Evolutionary conservation across 2,888 invertebrate species (phyloP).

Genomic region (Lissocephala sabroskyi): DNA sequence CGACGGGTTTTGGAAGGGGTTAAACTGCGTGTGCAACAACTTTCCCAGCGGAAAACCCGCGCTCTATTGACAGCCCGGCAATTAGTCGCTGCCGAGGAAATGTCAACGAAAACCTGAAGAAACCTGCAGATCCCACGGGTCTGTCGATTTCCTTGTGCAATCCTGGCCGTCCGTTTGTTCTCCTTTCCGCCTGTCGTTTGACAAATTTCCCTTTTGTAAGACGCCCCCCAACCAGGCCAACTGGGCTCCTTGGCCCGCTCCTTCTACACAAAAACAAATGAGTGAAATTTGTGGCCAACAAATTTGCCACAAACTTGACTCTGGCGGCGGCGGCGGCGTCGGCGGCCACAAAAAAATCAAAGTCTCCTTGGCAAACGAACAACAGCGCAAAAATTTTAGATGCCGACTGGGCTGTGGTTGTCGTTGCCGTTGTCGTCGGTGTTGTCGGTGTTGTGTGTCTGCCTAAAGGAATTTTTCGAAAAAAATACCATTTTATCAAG

Average conservation of each 20-base stretch:
- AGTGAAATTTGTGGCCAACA: slow-evolving; percentile 53
- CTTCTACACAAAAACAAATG: too few species aligned
- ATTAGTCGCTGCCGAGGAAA: too few species aligned
- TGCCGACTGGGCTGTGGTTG: background rate
- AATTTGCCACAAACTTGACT: slow-evolving; percentile 42
- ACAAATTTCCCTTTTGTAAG: slow-evolving; percentile 7
- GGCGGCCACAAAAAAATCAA: slow-evolving; percentile 21
- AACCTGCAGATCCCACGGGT: too few species aligned
- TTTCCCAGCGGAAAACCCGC: slow-evolving; percentile 39
- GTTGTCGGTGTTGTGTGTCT: slow-evolving; percentile 9
- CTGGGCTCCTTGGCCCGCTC: too few species aligned
- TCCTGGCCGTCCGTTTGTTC: too few species aligned
- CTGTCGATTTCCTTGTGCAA: too few species aligned
- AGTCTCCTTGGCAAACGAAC: slow-evolving; percentile 36
- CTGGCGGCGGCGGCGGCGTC: too few species aligned
- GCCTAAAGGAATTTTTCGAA: slow-evolving; percentile 65
- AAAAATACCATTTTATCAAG: slow-evolving; percentile 68
- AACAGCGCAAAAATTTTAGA: slow-evolving; percentile 35
- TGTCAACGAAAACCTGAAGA: too few species aligned
- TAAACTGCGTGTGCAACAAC: slow-evolving; percentile 38
- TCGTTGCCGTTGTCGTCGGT: slow-evolving; percentile 1
- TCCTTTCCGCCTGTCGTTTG: too few species aligned
- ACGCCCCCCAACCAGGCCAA: too few species aligned
- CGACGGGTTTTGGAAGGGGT: too few species aligned
- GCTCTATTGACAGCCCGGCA: too few species aligned